Percentiles rank a stretch among this genome's conserved stretches.
phyloP scores from a whole-genome alignment of 2,888 invertebrate species.

The Andrena flavipes region DNA sequence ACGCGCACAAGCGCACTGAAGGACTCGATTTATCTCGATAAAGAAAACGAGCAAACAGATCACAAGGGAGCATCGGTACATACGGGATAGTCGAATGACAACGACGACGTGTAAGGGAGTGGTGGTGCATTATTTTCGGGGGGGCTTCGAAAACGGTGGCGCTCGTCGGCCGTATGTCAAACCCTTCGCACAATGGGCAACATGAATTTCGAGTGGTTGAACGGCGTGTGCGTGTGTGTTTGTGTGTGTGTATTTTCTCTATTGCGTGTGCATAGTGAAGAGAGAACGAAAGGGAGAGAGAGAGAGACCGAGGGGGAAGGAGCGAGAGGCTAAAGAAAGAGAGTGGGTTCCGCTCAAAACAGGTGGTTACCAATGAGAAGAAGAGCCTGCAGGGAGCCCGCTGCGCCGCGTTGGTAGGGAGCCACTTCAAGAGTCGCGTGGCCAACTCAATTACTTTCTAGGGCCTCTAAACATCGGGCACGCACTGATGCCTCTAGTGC shows the following conservation, averaged over 20 bases:
- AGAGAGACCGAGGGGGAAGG: not conserved
- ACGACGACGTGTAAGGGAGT: constrained; percentile 46
- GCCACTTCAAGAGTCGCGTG: constrained; percentile 84
- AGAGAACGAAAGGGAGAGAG: not conserved
- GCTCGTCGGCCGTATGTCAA: constrained; percentile 82
- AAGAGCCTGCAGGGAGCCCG: constrained; percentile 71
- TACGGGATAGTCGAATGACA: constrained; percentile 65
- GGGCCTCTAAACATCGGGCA: constrained; percentile 76
- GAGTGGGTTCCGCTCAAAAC: constrained; percentile 78
- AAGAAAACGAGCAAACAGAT: constrained; percentile 79
- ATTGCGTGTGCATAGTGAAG: constrained; percentile 5
- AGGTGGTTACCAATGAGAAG: constrained; percentile 82
- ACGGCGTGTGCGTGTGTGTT: constrained; percentile 19
- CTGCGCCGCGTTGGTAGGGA: constrained; percentile 72
- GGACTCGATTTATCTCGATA: constrained; percentile 64
- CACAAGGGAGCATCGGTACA: constrained; percentile 52
- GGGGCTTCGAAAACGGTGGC: constrained; percentile 63
- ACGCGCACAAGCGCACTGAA: constrained; percentile 68
- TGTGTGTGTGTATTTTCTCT: constrained; percentile 52
- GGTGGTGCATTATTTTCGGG: constrained; percentile 53
- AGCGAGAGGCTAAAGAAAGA: constrained; percentile 17
- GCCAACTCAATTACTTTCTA: constrained; percentile 84
- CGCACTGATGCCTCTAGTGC: constrained; percentile 73
- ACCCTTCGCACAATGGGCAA: constrained; percentile 68
- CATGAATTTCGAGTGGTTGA: constrained; percentile 53